A percentile compares a stretch with the other conserved stretches of the same genome.
These are phyloP conservation scores for Drosophila bunnanda DNA, from an alignment of 2,888 invertebrate species.

Conservation along the genomic window DNA sequence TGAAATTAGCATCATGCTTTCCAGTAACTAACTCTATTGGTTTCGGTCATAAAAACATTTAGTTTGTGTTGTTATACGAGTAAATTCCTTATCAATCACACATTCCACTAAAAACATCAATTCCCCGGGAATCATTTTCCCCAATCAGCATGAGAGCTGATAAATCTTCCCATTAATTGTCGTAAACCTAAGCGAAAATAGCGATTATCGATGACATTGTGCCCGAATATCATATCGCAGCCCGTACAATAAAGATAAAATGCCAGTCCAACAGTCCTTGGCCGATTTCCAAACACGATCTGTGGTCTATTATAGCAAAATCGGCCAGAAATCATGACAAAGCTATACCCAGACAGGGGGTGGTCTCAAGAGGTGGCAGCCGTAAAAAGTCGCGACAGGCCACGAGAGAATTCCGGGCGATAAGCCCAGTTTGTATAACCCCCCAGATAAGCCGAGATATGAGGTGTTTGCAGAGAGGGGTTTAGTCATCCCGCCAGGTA, in stretches of 20 bases:
- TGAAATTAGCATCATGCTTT: not conserved
- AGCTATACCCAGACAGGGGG: slow-evolving; percentile 46
- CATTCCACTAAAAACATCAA: slow-evolving; percentile 2
- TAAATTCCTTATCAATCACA: not conserved
- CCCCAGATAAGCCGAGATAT: slow-evolving; percentile 54
- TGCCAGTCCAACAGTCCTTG: slow-evolving; percentile 20
- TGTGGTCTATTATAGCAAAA: slow-evolving; percentile 36
- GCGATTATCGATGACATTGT: slow-evolving; percentile 28
- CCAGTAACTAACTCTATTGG: not conserved
- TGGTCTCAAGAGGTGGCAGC: slow-evolving; percentile 11
- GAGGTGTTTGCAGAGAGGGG: slow-evolving; percentile 28
- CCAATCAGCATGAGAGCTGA: slow-evolving; percentile 32
- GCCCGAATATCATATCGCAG: slow-evolving; percentile 13
- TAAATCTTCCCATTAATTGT: slow-evolving; percentile 21
- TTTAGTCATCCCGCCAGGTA: slow-evolving; percentile 31
- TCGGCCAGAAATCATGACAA: slow-evolving; percentile 60
- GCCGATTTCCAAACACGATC: slow-evolving; percentile 7
- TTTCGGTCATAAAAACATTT: not conserved
- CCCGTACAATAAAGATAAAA: slow-evolving; percentile 33
- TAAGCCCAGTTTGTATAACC: slow-evolving; percentile 42
- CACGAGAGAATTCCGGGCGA: slow-evolving; percentile 37
- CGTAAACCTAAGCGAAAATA: slow-evolving; percentile 18
- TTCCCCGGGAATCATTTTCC: slow-evolving; percentile 8
- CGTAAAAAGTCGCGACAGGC: slow-evolving; percentile 36
- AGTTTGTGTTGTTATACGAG: not conserved